Evolutionary conservation across 2,888 invertebrate species (phyloP).

Genomic region (Scelioninae gen. 1): DNA sequence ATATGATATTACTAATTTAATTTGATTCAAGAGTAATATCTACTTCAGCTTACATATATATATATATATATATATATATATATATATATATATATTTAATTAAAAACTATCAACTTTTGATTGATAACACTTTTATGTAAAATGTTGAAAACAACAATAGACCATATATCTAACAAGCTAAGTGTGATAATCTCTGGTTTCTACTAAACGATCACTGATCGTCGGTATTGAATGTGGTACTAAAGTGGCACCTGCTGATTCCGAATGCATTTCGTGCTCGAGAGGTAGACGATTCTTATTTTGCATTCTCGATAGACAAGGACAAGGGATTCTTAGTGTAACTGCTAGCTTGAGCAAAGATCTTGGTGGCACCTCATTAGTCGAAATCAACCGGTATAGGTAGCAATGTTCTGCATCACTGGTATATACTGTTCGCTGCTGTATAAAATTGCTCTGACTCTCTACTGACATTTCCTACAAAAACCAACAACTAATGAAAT

Average conservation of each 20-base stretch:
- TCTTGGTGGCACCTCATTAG: constrained; percentile 75
- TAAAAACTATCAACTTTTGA: no score
- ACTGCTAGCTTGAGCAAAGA: constrained; percentile 56
- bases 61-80: no score
- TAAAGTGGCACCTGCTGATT: constrained; percentile 62
- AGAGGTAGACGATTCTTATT: constrained; percentile 52
- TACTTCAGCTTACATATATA: no score
- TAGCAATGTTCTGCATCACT: constrained; percentile 74
- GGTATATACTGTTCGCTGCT: constrained; percentile 46
- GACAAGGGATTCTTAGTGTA: constrained; percentile 51
- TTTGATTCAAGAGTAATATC: no score
- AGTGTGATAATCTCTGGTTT: constrained; percentile 42
- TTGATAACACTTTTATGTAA: no score
- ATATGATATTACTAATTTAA: no score
- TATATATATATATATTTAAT: no score
- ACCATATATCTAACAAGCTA: constrained; percentile 37
- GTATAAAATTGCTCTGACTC: constrained; percentile 43
- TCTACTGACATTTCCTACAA: constrained; percentile 32
- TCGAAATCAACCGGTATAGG: constrained; percentile 68
- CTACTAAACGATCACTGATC: constrained; percentile 46
- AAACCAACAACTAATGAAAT: constrained; percentile 26
- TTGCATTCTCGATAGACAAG: constrained; percentile 57
- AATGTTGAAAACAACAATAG: constrained; percentile 21
- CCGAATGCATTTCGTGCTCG: constrained; percentile 62
- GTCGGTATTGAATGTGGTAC: constrained; percentile 34